Evolutionary conservation across 1,140 invertebrate species (phyloP).

Genomic region (Euura lappo): DNA sequence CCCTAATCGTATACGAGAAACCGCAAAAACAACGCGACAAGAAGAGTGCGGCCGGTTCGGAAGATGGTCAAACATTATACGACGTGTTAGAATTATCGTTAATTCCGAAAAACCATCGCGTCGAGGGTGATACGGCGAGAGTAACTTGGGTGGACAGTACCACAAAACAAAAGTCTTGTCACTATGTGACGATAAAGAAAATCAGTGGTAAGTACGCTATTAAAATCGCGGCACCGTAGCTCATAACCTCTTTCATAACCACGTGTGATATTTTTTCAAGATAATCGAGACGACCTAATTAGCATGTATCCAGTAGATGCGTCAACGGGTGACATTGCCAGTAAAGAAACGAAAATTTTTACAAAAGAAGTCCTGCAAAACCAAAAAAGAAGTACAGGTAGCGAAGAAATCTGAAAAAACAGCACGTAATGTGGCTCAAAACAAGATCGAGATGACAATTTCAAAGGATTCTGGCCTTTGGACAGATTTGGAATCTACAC

Average conservation of each 20-base stretch:
- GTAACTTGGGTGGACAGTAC: slow-evolving; percentile 11
- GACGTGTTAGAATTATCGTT: slow-evolving; percentile 13
- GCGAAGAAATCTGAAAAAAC: background rate
- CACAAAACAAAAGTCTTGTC: slow-evolving; percentile 13
- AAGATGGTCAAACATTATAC: slow-evolving; percentile 13
- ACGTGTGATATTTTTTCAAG: slow-evolving; percentile 10
- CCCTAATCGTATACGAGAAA: slow-evolving; percentile 15
- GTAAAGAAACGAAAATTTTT: slow-evolving; percentile 7
- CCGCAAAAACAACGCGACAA: background rate
- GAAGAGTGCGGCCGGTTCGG: slow-evolving; percentile 8
- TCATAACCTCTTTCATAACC: slow-evolving; percentile 16
- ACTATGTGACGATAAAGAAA: slow-evolving; percentile 16
- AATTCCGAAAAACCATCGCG: slow-evolving; percentile 20
- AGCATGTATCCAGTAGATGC: slow-evolving; percentile 9
- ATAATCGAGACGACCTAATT: slow-evolving; percentile 9
- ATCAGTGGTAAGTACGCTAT: slow-evolving; percentile 17
- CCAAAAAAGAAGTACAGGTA: background rate
- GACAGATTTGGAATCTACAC: background rate
- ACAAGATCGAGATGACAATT: background rate
- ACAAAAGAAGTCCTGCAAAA: background rate
- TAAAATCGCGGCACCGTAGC: slow-evolving; percentile 11
- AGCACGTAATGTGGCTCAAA: background rate
- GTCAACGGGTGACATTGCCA: slow-evolving; percentile 7
- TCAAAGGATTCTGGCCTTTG: slow-evolving; percentile 12
- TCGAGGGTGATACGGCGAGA: slow-evolving; percentile 15